Evolutionary conservation across 2,888 invertebrate species (phyloP), one percentile per base, ranked within the genome.

Genomic region (Pharmacophagus antenor): DNA sequence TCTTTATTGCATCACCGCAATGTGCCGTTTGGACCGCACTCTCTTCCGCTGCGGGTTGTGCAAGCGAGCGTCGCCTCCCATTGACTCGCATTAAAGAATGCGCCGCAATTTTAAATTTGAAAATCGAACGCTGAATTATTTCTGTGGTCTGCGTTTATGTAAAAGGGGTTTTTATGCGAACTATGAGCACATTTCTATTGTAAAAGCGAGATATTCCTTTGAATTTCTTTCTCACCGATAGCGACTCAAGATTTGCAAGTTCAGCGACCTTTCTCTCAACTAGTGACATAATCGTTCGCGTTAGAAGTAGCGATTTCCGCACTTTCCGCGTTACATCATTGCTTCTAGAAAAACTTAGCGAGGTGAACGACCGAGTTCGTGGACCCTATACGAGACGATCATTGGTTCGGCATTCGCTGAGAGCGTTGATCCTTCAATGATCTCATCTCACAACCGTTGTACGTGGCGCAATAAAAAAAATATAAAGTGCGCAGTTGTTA

Each of bases 361-460:
- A 78, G 88, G 81, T 88, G 74, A 86, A 84, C 76, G 88, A 71
- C 85, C 87, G 76, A 63, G 66, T 72, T 67, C 72, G 74, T 70
- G 76, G 74, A 71, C 71, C 76, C 77, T 72, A 70, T 71, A 74
- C 74, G 78, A 77, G 77, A 76, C 77, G 80, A 81, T 85, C 85
- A 85, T 79, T 79, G 80, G 77, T 82, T 82, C 69, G 82, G 82
- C 74, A 81, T 84, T 82, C 77, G 79, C 71, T 68, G 70, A 77
- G 90, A 83, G 73, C 89, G 73, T 87, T 89, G 89, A 87, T 89
- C 90, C 88, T 88, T 77, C 70, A 66, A 80, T 90, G 88, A 90
- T 88, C 87, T 89, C 89, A 89, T 88, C 85, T 73, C 72, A 10
- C 5, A 67, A 67, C 70, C 65, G 66, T 69, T 68, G 67, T 52